These are phyloP conservation scores for Apodemia zela DNA, from an alignment of 2,888 invertebrate genomes.

Conservation along the genomic window DNA sequence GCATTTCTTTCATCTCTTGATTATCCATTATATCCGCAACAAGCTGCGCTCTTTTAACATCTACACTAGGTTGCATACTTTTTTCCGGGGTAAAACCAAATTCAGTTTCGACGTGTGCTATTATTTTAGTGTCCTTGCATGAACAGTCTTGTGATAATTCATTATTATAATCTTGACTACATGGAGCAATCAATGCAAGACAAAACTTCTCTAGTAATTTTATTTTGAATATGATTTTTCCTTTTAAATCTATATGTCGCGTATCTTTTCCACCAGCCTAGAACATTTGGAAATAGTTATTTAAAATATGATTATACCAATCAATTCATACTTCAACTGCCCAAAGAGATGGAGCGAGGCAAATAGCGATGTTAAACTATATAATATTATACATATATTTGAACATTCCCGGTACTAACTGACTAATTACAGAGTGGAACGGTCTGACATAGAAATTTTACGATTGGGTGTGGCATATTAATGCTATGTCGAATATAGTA, in stretches of 20 bases:
- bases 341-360: too few relatives aligned
- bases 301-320: slow-evolving; percentile 18
- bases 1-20: slow-evolving; percentile 66
- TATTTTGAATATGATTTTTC: slow-evolving; percentile 65
- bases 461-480: too few relatives aligned
- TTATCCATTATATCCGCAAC: slow-evolving; percentile 70
- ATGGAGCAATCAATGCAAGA: slow-evolving; percentile 64
- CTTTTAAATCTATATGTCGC: slow-evolving; percentile 59
- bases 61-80: slow-evolving; percentile 39
- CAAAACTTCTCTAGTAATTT: slow-evolving; percentile 69
- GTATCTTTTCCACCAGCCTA: slow-evolving; percentile 64
- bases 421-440: too few relatives aligned
- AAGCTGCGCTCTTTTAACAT: slow-evolving; percentile 60
- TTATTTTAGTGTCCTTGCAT: slow-evolving; percentile 54
- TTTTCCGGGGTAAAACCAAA: slow-evolving; percentile 51
- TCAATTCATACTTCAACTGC: neutral
- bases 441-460: too few relatives aligned
- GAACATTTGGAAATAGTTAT: slow-evolving; percentile 25
- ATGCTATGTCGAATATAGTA: too few relatives aligned
- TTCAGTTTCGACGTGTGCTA: slow-evolving; percentile 44
- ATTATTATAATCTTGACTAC: slow-evolving; percentile 45
- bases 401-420: too few relatives aligned
- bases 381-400: too few relatives aligned
- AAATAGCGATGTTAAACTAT: too few relatives aligned
- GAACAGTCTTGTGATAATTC: slow-evolving; percentile 41